phyloP scores from a whole-genome alignment of 2,888 invertebrate genomes.

The Synanthedon formicaeformis region DNA sequence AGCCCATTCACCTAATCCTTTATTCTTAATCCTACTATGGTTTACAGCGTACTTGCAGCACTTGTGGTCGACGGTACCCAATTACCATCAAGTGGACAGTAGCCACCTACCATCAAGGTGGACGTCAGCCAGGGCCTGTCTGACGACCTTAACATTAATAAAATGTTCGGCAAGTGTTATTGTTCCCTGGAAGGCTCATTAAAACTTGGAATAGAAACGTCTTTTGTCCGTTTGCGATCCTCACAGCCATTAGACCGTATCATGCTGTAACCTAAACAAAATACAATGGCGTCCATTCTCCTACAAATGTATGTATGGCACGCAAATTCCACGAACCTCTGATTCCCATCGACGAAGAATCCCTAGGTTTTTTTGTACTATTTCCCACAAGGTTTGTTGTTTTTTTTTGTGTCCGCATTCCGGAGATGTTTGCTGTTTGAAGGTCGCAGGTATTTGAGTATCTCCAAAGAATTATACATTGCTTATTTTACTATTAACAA shows the following conservation, averaged over 20 bases:
- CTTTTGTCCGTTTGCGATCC: neutral
- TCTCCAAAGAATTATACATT: no score
- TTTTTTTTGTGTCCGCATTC: slow-evolving; percentile 51
- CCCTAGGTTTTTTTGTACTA: slow-evolving; percentile 49
- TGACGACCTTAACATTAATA: no score
- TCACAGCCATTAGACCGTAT: neutral
- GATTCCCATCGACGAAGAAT: slow-evolving; percentile 56
- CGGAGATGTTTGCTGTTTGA: slow-evolving; percentile 52
- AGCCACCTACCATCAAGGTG: no score
- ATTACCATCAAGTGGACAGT: no score
- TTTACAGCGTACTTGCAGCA: no score
- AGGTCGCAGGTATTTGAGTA: slow-evolving; percentile 35
- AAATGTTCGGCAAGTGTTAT: no score
- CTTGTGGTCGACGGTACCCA: no score
- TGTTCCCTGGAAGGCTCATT: neutral
- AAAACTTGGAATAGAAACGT: neutral
- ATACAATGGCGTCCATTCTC: slow-evolving; percentile 33
- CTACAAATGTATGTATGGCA: slow-evolving; percentile 29
- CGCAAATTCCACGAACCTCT: slow-evolving; percentile 63
- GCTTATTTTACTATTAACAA: no score
- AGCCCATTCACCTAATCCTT: no score
- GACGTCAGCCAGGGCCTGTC: no score
- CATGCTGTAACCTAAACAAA: slow-evolving; percentile 6
- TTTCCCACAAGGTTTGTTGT: slow-evolving; percentile 51
- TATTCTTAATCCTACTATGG: no score